A percentile compares a stretch with the other conserved stretches of the same genome.
Evolutionary conservation across 2,888 invertebrate species (phyloP).

Genomic region (Herminia tarsipennalis): DNA sequence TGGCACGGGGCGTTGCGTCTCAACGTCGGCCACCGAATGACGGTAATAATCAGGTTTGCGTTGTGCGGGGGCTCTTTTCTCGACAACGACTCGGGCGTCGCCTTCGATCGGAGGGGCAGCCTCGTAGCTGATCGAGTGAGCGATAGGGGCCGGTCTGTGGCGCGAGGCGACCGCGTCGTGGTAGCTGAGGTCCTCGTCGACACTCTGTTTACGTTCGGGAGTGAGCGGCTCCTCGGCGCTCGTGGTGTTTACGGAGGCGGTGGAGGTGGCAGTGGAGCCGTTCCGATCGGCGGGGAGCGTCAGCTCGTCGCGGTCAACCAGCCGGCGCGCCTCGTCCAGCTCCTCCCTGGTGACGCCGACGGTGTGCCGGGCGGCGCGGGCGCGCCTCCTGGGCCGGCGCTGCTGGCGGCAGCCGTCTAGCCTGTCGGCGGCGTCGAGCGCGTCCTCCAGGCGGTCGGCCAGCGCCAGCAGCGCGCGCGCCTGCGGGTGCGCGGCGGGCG

Average conservation of each 20-base stretch:
- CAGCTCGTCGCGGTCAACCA: conserved; percentile 86
- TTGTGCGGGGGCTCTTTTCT: conserved; percentile 58
- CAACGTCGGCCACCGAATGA: conserved; percentile 71
- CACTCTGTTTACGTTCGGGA: conserved; percentile 65
- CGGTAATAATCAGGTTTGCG: conserved; percentile 70
- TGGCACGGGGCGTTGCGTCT: conserved; percentile 17
- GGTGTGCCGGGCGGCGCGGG: conserved; percentile 90
- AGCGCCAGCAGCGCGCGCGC: conserved; percentile 88
- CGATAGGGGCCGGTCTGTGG: conserved; percentile 56
- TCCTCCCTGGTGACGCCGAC: conserved; percentile 94
- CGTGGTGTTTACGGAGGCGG: conserved; percentile 36
- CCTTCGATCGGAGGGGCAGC: conserved; percentile 51
- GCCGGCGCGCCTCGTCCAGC: conserved; percentile 90
- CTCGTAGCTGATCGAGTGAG: conserved; percentile 62
- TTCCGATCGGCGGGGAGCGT: conserved; percentile 46
- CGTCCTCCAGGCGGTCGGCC: conserved; percentile 89
- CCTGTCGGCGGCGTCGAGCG: conserved; percentile 74
- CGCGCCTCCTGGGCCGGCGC: conserved; percentile 82
- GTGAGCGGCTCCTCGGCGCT: conserved; percentile 54
- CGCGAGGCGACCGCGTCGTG: conserved; percentile 61
- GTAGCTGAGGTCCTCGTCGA: conserved; percentile 58
- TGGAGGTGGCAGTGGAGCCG: conserved; percentile 60
- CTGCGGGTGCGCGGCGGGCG: conserved; percentile 78
- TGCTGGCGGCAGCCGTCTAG: conserved; percentile 69
- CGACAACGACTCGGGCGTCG: conserved; percentile 60